Evolutionary conservation across 2,888 invertebrate species (phyloP).

Genomic region (Pimpla rufipes): DNA sequence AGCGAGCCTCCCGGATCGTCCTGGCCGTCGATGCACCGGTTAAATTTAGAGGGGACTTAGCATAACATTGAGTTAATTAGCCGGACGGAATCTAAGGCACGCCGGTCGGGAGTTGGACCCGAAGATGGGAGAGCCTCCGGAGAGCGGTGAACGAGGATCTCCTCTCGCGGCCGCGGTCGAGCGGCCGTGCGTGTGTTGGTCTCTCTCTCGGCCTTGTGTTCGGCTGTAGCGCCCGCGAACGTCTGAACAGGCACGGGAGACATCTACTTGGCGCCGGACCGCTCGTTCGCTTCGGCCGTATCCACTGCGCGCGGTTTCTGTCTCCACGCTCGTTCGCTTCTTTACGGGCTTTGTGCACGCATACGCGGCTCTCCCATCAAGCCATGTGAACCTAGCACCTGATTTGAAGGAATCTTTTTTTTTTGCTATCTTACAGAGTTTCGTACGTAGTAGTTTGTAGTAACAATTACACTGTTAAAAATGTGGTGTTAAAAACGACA

Average conservation of each 20-base stretch:
- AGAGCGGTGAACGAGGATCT: slow-evolving; percentile 50
- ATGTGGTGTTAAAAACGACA: no score
- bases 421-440: no score
- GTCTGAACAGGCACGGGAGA: slow-evolving; percentile 76
- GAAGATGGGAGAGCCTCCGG: slow-evolving; percentile 50
- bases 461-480: no score
- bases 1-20: no score
- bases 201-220: slow-evolving; percentile 12
- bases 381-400: no score
- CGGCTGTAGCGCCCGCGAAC: slow-evolving; percentile 36
- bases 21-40: slow-evolving; percentile 70
- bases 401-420: no score
- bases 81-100: slow-evolving; percentile 83
- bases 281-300: slow-evolving; percentile 75
- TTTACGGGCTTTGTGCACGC: not conserved
- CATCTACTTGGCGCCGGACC: slow-evolving; percentile 83
- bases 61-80: slow-evolving; percentile 85
- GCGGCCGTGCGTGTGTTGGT: slow-evolving; percentile 52
- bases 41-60: slow-evolving; percentile 83
- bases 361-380: not conserved
- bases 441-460: no score
- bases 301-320: slow-evolving; percentile 28
- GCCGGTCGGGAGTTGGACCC: slow-evolving; percentile 67
- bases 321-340: slow-evolving; percentile 15
- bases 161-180: slow-evolving; percentile 13